Percentiles rank a stretch among this genome's conserved stretches.
Evolutionary conservation across 2,888 invertebrate genomes (phyloP).

Genomic region (Eupithecia tripunctaria): DNA sequence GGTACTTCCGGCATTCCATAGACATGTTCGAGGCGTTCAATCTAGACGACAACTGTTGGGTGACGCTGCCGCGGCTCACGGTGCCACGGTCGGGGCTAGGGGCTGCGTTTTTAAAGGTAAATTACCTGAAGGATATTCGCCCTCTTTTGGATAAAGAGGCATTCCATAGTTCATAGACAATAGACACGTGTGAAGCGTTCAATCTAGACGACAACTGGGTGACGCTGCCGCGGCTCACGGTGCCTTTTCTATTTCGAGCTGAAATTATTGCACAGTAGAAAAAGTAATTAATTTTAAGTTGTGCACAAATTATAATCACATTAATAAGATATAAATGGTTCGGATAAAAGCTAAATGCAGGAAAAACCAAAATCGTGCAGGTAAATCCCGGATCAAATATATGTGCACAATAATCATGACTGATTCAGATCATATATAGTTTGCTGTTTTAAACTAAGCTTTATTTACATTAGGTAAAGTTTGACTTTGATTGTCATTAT

Average conservation of each 20-base stretch:
- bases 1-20: slow-evolving; percentile 93
- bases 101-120: slow-evolving; percentile 91
- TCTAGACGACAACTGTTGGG: slow-evolving; percentile 94
- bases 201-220: slow-evolving; percentile 94
- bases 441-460: background rate
- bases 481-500: background rate
- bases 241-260: slow-evolving; percentile 76
- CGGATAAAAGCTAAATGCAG: background rate
- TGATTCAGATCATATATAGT: background rate
- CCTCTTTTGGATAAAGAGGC: slow-evolving; percentile 62
- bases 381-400: background rate
- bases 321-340: background rate
- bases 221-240: slow-evolving; percentile 91
- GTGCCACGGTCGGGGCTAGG: slow-evolving; percentile 95
- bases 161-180: slow-evolving; percentile 93
- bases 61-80: slow-evolving; percentile 91
- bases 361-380: background rate
- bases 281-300: background rate
- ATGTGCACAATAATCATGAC: background rate
- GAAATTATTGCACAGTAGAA: no score
- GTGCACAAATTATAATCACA: background rate
- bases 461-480: background rate
- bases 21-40: slow-evolving; percentile 95
- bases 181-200: slow-evolving; percentile 94
- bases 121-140: background rate